Base-by-base conservation (phyloP, 1,140 invertebrate genomes). In the Arctopsyche grandis region DNA sequence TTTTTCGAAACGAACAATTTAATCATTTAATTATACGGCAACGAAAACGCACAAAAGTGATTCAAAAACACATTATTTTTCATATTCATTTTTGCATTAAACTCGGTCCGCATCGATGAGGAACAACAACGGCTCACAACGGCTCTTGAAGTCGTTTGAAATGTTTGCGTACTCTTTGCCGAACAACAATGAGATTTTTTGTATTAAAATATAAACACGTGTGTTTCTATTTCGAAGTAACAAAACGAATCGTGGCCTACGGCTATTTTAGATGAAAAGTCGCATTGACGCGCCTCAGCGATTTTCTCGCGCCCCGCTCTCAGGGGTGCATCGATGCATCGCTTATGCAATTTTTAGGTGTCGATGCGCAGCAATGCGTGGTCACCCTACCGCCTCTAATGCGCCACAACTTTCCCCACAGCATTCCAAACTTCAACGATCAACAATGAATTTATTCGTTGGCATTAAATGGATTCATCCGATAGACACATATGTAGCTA, bases 291-390 rank as follows among this genome's bases (percentile, higher is more conserved):
- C 80, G 80, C 76, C 75, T 78, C 70, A 71, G 77, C 48, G 63
- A 78, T 43, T 74, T 43, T 38, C 69, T 78, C 80, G 70, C 80
- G 69, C 80, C 63, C 74, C 71, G 60, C 69, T 66, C 66, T 75
- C 77, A 78, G 63, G 26, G 52, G 77, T 66, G 56, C 80, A 79
- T 9, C 78, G 69, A 58, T 78, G 80, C 80, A 63, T 21, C 19
- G 70, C 48, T 78, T 70, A 79, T 81, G 48, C 43, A 44, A 81
- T 81, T 81, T 73, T 81, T 79, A 66, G 48, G 77, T 79, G 77
- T 79, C 80, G 63, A 75, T 81, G 80, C 75, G 71, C 75, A 70
- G 48, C 75, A 81, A 81, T 75, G 63, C 16, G 26, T 48, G 70
- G 70, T 73, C 38, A 24, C 70, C 70, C 43, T 69, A 69, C 0